Evolutionary conservation across 2,797 vertebrate species (phyloP).

Genomic region (Holocentrus rufus): DNA sequence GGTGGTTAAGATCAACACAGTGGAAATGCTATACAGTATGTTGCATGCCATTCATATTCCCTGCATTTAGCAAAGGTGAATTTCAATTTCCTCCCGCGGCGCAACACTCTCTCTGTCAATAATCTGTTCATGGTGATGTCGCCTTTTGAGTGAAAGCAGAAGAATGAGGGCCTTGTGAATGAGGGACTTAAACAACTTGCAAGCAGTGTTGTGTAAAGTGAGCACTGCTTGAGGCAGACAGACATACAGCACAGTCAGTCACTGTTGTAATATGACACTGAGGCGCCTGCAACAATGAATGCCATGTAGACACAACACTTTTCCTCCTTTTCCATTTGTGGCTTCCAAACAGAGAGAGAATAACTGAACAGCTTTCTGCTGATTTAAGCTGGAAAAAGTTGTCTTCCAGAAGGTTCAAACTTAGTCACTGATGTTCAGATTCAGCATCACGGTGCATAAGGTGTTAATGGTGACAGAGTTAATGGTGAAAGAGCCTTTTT

Average conservation of each 20-base stretch:
- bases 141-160: slow-evolving; percentile 17
- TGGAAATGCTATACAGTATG: neutral
- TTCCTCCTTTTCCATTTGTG: neutral
- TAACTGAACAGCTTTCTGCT: neutral
- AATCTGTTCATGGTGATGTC: slow-evolving; percentile 15
- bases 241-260: neutral
- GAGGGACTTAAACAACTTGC: slow-evolving; percentile 15
- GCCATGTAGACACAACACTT: neutral
- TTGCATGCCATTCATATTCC: neutral
- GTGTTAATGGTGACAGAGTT: no score
- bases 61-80: neutral
- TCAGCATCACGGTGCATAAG: no score
- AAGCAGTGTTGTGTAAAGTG: neutral
- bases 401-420: no score
- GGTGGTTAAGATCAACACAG: slow-evolving; percentile 1
- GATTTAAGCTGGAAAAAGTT: neutral
- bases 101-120: neutral
- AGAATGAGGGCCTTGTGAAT: neutral
- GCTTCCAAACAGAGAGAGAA: neutral
- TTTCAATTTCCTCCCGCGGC: neutral
- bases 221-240: slow-evolving; percentile 21
- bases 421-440: neutral
- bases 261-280: slow-evolving; percentile 22
- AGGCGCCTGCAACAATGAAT: neutral
- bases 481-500: no score